Evolutionary conservation across 2,888 invertebrate species (phyloP), one percentile per base, ranked within the genome.

Genomic region (Sinhomidia bicolor): DNA sequence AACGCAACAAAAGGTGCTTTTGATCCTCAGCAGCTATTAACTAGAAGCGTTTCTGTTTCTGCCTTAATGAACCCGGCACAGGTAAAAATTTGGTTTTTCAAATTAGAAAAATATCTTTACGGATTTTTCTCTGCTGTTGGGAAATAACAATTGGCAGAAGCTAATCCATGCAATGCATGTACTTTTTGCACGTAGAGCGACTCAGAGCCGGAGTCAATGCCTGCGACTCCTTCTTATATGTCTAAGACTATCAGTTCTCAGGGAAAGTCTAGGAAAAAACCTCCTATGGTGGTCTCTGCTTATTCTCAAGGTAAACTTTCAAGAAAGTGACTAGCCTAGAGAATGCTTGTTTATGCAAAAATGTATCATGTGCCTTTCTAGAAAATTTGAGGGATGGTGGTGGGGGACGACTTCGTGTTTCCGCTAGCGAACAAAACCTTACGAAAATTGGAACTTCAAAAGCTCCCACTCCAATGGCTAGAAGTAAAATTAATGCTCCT

Each of bases 191-290:
- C 68, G 74, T 82, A 92, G 91, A 92, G 92, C 79, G 92, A 92
- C 79, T 92, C 92, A 81, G 92, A 92, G 65, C 90, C 91, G 44
- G 92, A 92, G 88, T 91, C 91, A 74, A 88, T 92, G 74, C 91
- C 91, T 62, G 88, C 89, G 44, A 90, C 90, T 68, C 92, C 92
- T 6, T 91, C 91, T 26, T 92, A 92, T 57, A 92, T 92, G 92
- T 90, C 91, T 62, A 91, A 92, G 85, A 92, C 92, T 60, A 91
- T 91, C 47, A 91, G 91, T 80, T 91, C 90, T 82, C 89, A 90
- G 87, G 91, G 90, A 41, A 92, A 92, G 89, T 68, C 62, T 14
- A 88, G 90, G 87, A 82, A 91, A 83, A 92, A 92, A 57, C 90
- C 91, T 57, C 89, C 91, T 57, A 91, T 84, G 36, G 91, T 91